phyloP scores from a whole-genome alignment of 2,797 vertebrate genomes.

The Benthosema pterotum region DNA sequence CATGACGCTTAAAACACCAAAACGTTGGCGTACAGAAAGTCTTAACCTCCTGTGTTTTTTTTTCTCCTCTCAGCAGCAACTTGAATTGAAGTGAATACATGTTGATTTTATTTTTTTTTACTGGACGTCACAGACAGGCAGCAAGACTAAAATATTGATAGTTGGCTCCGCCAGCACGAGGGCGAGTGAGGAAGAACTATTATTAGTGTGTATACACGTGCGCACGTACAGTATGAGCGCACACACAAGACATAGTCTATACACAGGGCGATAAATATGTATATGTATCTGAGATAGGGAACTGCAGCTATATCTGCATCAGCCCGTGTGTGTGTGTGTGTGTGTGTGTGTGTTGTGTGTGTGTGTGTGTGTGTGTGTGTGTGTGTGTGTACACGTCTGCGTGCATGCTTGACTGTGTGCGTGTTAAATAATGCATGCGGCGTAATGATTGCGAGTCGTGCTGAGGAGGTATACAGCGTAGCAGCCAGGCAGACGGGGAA shows the following conservation, averaged over 20 bases:
- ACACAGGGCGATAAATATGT: conserved; percentile 54
- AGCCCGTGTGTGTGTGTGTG: conserved; percentile 55
- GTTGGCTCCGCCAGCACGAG: background rate
- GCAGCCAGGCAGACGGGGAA: conserved; percentile 74
- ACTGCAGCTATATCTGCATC: conserved; percentile 12
- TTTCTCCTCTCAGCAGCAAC: background rate
- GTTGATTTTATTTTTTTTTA: background rate
- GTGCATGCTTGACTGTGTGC: conserved; percentile 24
- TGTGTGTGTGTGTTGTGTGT: conserved; percentile 61
- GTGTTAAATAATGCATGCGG: conserved; percentile 79
- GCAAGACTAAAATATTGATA: background rate
- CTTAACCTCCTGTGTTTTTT: too few relatives aligned
- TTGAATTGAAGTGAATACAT: background rate
- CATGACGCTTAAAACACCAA: too few relatives aligned
- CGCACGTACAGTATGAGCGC: background rate
- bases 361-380: conserved; percentile 16
- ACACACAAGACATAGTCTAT: conserved; percentile 13
- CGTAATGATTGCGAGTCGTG: conserved; percentile 78
- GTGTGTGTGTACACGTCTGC: background rate
- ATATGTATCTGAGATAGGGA: conserved; percentile 61
- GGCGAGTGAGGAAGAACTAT: background rate
- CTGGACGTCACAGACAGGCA: background rate
- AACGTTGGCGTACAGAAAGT: too few relatives aligned
- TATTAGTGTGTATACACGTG: conserved; percentile 2
- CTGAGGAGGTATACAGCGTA: conserved; percentile 76